A percentile compares a stretch with the other conserved stretches of the same genome.
Evolutionary conservation across 1,140 invertebrate genomes (phyloP).

Genomic region (Papilio helenus): DNA sequence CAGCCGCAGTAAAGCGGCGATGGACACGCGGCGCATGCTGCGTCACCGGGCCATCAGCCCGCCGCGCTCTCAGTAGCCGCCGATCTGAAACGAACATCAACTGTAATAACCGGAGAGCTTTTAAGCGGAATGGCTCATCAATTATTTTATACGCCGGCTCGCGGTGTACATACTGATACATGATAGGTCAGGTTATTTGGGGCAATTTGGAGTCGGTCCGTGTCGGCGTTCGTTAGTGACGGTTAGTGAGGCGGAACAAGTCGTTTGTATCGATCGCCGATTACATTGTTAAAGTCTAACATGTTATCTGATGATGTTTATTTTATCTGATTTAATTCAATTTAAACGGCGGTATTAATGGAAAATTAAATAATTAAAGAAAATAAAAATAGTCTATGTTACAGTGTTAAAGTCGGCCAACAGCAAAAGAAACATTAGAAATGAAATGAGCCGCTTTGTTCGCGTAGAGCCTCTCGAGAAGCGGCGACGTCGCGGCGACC

Average conservation of each 20-base stretch:
- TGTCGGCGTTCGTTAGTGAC: not conserved
- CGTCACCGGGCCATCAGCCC: conserved; percentile 74
- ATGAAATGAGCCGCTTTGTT: conserved; percentile 17
- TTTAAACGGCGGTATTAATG: not conserved
- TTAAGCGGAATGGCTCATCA: conserved; percentile 31
- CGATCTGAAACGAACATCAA: conserved; percentile 52
- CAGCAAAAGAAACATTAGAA: conserved; percentile 24
- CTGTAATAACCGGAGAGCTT: conserved; percentile 25
- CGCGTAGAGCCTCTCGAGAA: not conserved
- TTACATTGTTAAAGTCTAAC: not conserved
- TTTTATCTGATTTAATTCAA: too few relatives aligned
- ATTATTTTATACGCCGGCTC: conserved; percentile 8
- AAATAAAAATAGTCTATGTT: not conserved
- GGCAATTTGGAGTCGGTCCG: not conserved
- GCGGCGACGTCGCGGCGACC: conserved; percentile 5
- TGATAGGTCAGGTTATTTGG: conserved; percentile 11
- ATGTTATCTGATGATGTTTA: not conserved
- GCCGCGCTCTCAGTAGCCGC: conserved; percentile 23
- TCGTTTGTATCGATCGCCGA: not conserved
- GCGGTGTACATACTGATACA: not conserved
- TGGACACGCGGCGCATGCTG: conserved; percentile 71
- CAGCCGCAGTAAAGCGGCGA: conserved; percentile 74
- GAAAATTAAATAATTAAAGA: not conserved
- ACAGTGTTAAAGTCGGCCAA: not conserved
- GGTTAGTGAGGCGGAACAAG: not conserved